phyloP scores from a whole-genome alignment of 1,140 invertebrate species.

The Potamilus streckersoni region DNA sequence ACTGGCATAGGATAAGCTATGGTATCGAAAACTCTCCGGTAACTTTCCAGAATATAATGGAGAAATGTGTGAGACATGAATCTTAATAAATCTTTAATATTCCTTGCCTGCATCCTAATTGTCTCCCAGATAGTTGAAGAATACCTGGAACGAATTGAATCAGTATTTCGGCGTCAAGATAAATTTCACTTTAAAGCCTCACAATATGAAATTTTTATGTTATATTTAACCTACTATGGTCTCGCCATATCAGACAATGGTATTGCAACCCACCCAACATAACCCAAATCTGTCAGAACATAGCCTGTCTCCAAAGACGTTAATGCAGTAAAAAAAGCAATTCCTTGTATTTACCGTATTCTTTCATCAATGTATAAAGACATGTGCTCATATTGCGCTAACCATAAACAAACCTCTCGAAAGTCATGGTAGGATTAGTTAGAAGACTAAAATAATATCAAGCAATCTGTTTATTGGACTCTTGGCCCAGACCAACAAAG shows the following conservation, averaged over 20 bases:
- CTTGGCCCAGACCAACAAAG: background rate
- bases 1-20: background rate
- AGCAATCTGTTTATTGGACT: conserved; percentile 10
- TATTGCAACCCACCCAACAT: background rate
- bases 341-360: background rate
- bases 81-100: background rate
- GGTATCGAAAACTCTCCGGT: background rate
- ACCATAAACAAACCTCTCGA: conserved; percentile 3
- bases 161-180: background rate
- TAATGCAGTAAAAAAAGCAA: background rate
- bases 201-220: background rate
- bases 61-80: conserved; percentile 5
- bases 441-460: background rate
- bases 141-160: background rate
- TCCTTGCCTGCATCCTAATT: conserved; percentile 3
- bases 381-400: conserved; percentile 1
- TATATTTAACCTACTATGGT: background rate
- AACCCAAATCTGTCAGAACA: background rate
- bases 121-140: background rate
- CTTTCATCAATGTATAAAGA: background rate
- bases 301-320: background rate
- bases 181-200: background rate
- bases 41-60: background rate
- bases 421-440: too few relatives aligned
- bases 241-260: background rate